Evolutionary conservation across 2,113 vertebrate species (phyloP).

Genomic region (Columba janthina): DNA sequence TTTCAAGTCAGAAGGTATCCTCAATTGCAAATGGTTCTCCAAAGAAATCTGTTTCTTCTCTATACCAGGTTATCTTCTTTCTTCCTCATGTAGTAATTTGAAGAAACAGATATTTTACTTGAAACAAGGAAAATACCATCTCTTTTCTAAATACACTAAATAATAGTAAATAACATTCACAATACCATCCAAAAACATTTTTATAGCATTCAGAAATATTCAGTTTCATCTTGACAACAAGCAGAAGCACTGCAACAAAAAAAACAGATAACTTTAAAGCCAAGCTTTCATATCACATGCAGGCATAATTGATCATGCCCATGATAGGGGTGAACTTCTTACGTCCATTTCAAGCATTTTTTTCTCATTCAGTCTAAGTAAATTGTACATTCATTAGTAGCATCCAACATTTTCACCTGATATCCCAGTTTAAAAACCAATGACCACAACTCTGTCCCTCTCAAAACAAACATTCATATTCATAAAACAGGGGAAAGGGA

Average conservation of each 20-base stretch:
- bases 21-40: not conserved
- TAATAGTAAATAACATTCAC: not conserved
- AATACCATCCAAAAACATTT: not conserved
- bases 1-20: not conserved
- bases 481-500: not conserved
- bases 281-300: not conserved
- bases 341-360: not conserved
- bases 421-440: not conserved
- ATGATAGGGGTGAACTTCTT: not conserved
- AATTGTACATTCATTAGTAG: not conserved
- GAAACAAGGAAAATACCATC: not conserved
- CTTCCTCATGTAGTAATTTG: not conserved
- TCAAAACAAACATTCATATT: not conserved
- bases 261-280: not conserved
- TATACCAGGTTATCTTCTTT: not conserved
- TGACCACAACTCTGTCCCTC: not conserved
- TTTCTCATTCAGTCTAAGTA: not conserved
- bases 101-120: not conserved
- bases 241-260: not conserved
- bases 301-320: not conserved
- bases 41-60: not conserved
- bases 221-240: not conserved
- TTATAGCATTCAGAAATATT: not conserved
- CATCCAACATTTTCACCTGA: not conserved
- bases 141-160: not conserved